Evolutionary conservation across 1,140 invertebrate genomes (phyloP).

Genomic region (Pinna nobilis): DNA sequence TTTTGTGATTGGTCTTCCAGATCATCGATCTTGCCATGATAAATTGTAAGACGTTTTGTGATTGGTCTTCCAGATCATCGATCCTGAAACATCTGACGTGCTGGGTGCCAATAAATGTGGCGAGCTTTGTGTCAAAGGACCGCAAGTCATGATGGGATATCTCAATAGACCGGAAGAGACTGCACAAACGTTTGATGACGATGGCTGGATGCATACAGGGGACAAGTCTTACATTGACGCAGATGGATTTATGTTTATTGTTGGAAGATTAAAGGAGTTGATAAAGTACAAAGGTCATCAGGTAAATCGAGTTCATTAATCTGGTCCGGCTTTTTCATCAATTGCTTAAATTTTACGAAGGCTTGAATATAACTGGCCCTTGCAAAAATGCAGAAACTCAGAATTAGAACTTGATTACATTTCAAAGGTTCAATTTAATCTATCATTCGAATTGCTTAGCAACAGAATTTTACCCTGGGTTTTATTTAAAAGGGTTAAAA

Average conservation of each 20-base stretch:
- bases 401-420: too few species aligned
- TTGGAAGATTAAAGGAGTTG: constrained; percentile 88
- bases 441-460: too few species aligned
- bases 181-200: constrained; percentile 80
- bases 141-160: constrained; percentile 79
- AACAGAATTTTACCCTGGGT: too few species aligned
- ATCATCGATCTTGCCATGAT: constrained; percentile 69
- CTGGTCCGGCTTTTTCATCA: too few species aligned
- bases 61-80: constrained; percentile 62
- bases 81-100: constrained; percentile 61
- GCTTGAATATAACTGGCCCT: too few species aligned
- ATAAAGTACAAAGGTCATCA: constrained; percentile 94
- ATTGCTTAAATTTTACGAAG: too few species aligned
- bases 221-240: constrained; percentile 79
- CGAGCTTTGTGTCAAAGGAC: constrained; percentile 72
- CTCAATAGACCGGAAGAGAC: constrained; percentile 85
- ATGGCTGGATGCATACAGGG: constrained; percentile 87
- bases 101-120: constrained; percentile 55
- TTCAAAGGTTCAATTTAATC: too few species aligned
- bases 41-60: too few species aligned
- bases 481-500: too few species aligned
- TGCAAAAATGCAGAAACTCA: too few species aligned
- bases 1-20: too few species aligned
- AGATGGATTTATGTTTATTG: constrained; percentile 81
- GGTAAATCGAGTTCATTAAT: too few species aligned